phyloP scores from a whole-genome alignment of 2,797 vertebrate species.

The Chaunax sp. region DNA sequence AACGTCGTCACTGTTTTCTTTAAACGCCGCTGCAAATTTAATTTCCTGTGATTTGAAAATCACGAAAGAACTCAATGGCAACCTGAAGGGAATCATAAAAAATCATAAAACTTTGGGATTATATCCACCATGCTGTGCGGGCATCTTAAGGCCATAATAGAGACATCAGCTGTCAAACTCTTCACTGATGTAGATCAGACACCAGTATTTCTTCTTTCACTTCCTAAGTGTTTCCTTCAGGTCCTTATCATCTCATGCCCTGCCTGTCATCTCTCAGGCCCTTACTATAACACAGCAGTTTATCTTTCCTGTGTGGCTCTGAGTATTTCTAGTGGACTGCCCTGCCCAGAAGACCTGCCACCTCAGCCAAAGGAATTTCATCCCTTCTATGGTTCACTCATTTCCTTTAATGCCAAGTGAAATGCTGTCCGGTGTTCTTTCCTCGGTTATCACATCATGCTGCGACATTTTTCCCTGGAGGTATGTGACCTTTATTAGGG shows the following conservation, averaged over 20 bases:
- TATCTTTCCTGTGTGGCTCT: conserved; percentile 21
- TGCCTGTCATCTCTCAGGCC: conserved; percentile 13
- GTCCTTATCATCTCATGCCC: conserved; percentile 22
- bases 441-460: conserved; percentile 56
- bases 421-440: conserved; percentile 44
- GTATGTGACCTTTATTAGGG: conserved; percentile 77
- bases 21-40: not conserved
- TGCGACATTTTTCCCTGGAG: conserved; percentile 72
- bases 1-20: not conserved
- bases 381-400: conserved; percentile 44
- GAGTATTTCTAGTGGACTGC: conserved; percentile 22
- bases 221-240: conserved; percentile 17
- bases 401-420: conserved; percentile 57
- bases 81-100: not conserved
- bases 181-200: conserved; percentile 3
- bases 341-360: conserved; percentile 28
- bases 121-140: not conserved
- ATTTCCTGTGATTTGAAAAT: not conserved
- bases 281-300: conserved; percentile 25
- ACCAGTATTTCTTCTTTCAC: not conserved
- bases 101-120: not conserved
- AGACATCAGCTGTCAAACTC: conserved; percentile 7
- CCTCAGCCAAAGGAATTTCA: conserved; percentile 47
- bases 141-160: conserved; percentile 7
- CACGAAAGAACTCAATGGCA: not conserved